These are phyloP conservation scores for Aphaenogaster rudis DNA, from an alignment of 1,140 invertebrate genomes.

Conservation along the genomic window DNA sequence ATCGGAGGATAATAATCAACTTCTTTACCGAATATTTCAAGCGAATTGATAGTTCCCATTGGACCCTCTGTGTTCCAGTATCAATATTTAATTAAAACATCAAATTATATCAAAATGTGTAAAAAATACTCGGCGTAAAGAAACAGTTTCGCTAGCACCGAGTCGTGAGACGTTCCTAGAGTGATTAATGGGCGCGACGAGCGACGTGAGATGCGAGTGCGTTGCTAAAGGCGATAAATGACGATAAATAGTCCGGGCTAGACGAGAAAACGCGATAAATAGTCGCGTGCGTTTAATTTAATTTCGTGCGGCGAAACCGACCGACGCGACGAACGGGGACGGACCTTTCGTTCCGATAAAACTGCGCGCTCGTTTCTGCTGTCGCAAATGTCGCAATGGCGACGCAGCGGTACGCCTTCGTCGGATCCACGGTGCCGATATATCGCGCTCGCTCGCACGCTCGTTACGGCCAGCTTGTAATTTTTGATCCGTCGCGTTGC, in stretches of 20 bases:
- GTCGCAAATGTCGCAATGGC: conserved; percentile 43
- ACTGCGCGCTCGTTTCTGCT: conserved; percentile 39
- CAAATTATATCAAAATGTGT: not conserved
- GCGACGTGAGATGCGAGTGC: not conserved
- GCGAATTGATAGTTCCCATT: conserved; percentile 21
- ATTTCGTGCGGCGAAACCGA: conserved; percentile 31
- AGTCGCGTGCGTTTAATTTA: conserved; percentile 53
- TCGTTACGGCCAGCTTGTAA: conserved; percentile 54
- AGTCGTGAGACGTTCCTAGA: not conserved
- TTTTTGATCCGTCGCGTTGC: conserved; percentile 50
- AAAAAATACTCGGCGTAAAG: not conserved
- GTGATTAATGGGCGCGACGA: not conserved
- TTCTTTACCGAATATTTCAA: not conserved
- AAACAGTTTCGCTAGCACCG: not conserved
- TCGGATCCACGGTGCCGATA: conserved; percentile 22
- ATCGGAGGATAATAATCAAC: not conserved
- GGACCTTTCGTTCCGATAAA: conserved; percentile 54
- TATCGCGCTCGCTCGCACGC: conserved; percentile 3
- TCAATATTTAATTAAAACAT: not conserved
- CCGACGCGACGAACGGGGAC: not conserved
- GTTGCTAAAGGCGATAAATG: not conserved
- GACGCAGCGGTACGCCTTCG: conserved; percentile 16
- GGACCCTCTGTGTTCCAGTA: not conserved
- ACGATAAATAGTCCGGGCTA: conserved; percentile 6
- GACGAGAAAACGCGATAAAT: conserved; percentile 24